Conservation (phyloP, 2,113 vertebrate genomes). For the Glaucomys volans region DNA sequence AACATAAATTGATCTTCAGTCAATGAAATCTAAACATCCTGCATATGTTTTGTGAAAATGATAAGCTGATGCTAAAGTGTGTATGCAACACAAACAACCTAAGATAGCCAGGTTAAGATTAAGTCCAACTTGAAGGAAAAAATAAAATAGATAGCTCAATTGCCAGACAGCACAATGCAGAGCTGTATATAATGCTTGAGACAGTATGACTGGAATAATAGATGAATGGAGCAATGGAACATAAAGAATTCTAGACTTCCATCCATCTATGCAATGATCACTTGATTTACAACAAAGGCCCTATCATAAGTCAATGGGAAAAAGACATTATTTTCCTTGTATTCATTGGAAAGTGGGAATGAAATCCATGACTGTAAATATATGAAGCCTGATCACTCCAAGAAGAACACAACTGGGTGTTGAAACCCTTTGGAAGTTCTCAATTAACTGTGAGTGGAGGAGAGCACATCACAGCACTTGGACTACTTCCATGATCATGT, state of each 20-base stretch:
- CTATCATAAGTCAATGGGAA: background rate
- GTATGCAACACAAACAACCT: background rate
- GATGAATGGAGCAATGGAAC: background rate
- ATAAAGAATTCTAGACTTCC: background rate
- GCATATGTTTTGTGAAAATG: background rate
- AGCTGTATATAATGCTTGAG: background rate
- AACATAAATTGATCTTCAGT: background rate
- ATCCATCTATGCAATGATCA: background rate
- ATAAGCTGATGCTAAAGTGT: background rate
- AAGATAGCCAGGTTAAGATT: background rate
- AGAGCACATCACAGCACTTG: background rate
- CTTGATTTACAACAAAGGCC: background rate
- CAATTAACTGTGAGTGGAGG: background rate
- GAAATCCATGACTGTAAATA: background rate
- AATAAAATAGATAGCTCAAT: background rate
- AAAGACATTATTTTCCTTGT: background rate
- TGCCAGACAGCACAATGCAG: background rate
- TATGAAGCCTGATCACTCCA: background rate
- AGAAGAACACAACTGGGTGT: background rate
- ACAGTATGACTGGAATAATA: background rate
- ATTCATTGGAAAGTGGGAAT: background rate
- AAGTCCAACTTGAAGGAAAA: background rate
- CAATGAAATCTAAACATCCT: background rate
- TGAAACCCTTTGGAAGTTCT: background rate
- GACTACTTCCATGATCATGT: too few relatives aligned